phyloP scores from a whole-genome alignment of 2,888 invertebrate genomes.

The Oscheius onirici region DNA sequence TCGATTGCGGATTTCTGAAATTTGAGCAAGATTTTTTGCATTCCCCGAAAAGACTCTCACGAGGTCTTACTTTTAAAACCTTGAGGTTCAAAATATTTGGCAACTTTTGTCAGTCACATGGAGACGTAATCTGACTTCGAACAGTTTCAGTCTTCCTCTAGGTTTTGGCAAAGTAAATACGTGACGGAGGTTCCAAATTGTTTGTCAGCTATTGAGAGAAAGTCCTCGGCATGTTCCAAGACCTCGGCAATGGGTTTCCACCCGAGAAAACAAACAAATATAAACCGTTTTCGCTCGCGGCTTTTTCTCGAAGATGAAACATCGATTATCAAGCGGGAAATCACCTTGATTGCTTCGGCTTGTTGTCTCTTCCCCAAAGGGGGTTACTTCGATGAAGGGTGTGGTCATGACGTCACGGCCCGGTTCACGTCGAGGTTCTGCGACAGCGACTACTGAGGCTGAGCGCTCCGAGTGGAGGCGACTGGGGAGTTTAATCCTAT shows the following conservation, averaged over 20 bases:
- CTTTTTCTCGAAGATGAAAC: conserved; percentile 4
- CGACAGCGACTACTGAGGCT: conserved; percentile 14
- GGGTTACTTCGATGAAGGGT: conserved; percentile 28
- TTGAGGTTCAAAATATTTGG: not conserved
- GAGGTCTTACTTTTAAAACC: not conserved
- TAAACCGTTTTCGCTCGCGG: not conserved
- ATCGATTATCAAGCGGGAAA: not conserved
- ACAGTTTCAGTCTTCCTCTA: too few relatives aligned
- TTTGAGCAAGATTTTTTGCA: not conserved
- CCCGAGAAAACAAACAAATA: not conserved
- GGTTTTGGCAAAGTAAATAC: conserved; percentile 26
- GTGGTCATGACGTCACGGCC: conserved; percentile 26
- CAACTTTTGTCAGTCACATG: not conserved
- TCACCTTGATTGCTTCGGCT: conserved; percentile 5
- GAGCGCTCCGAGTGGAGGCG: conserved; percentile 25
- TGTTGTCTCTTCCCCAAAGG: conserved; percentile 13
- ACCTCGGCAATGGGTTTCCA: not conserved
- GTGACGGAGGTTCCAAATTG: conserved; percentile 31
- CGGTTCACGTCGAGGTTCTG: conserved; percentile 26
- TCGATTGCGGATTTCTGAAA: too few relatives aligned
- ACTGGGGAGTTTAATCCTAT: conserved; percentile 28
- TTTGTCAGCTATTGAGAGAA: conserved; percentile 29
- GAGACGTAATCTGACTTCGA: not conserved
- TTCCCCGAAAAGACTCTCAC: not conserved
- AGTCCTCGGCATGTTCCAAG: conserved; percentile 18